These are phyloP conservation scores for Euwallacea similis DNA, from an alignment of 1,140 invertebrate species.

Conservation along the genomic window DNA sequence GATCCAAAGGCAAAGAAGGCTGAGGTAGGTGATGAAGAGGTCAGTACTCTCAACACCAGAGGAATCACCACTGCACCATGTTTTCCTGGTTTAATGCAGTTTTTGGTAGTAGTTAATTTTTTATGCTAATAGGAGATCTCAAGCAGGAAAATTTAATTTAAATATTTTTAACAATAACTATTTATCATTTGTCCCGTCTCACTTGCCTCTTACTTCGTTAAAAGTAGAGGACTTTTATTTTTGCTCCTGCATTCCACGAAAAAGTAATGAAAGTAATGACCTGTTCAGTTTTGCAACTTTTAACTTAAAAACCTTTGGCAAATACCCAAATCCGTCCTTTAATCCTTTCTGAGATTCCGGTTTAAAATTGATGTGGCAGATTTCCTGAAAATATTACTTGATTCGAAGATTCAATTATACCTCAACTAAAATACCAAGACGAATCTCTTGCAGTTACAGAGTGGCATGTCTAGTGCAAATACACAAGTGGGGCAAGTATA, in stretches of 20 bases:
- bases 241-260: not conserved
- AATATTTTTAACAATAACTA: no score
- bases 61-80: conserved; percentile 33
- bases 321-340: not conserved
- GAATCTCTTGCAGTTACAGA: no score
- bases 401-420: no score
- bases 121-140: not conserved
- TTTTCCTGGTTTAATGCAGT: conserved; percentile 4
- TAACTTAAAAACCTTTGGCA: not conserved
- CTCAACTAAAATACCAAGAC: no score
- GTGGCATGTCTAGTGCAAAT: no score
- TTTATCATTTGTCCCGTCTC: no score
- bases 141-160: not conserved
- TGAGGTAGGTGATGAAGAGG: conserved; percentile 60
- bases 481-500: no score
- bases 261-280: conserved; percentile 1
- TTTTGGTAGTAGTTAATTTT: conserved; percentile 2
- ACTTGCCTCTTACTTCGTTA: no score
- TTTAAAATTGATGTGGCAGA: no score
- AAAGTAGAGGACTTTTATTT: no score
- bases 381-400: no score
- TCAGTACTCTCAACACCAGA: conserved; percentile 48
- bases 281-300: not conserved
- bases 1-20: conserved; percentile 80
- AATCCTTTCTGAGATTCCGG: no score